Evolutionary conservation across 92 coral and sea anemone genomes (phyloP), one percentile per base, ranked within the genome.

Genomic region (Heliopora coerulea): DNA sequence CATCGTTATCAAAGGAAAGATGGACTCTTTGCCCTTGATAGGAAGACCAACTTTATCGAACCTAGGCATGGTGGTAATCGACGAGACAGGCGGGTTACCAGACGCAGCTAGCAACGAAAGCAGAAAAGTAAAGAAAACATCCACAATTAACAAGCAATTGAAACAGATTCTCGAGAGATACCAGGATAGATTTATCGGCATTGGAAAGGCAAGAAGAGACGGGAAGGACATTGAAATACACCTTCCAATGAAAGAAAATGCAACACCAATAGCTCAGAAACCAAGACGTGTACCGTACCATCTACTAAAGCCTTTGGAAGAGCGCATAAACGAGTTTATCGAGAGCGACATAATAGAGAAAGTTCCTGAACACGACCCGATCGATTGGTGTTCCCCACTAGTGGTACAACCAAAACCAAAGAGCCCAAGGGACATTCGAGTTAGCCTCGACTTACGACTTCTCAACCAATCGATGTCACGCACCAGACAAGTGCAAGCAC

Each of bases 381-480:
- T 80, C 54, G 72, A 80, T 4, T 76, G 77, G 82, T 75, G 81
- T 50, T 76, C 86, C 7, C 72, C 65, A 4, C 6, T 82, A 0
- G 86, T 82, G 4, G 86, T 76, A 9, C 83, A 82, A 56, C 82
- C 83, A 5, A 83, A 83, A 62, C 84, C 84, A 32, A 83, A 83
- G 60, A 78, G 78, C 54, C 87, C 87, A 13, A 66, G 35, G 1
- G 86, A 68, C 74, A 83, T 83, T 24, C 59, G 86, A 18, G 83
- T 60, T 24, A 56, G 87, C 57, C 49, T 83, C 1, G 80, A 83
- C 56, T 57, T 83, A 4, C 30, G 82, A 5, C 18, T 58, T 9
- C 42, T 82, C 8, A 82, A 82, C 70, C 74, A 80, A 68, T 85
- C 80, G 64, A 85, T 85, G 85, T 42, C 59, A 9, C 75, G 82